phyloP scores from a whole-genome alignment of 2,888 invertebrate species.

The Rhopalosiphum nymphaeae region DNA sequence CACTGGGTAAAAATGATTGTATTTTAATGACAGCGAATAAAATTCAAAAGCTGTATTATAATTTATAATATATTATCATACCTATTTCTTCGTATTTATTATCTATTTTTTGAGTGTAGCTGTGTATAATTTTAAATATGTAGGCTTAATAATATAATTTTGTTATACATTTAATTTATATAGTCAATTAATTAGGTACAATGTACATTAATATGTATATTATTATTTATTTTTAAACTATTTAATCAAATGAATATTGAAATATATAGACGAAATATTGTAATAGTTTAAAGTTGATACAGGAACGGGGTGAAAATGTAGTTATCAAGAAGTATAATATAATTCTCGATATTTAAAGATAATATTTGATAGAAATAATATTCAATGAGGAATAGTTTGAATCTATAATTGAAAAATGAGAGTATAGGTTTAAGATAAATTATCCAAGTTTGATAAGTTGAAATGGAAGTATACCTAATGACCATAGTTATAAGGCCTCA shows the following conservation, averaged over 20 bases:
- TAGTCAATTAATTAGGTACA: neutral
- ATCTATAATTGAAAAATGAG: conserved; percentile 15
- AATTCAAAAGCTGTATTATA: neutral
- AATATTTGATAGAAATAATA: neutral
- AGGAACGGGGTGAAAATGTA: neutral
- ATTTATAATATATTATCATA: neutral
- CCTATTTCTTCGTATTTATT: conserved; percentile 3
- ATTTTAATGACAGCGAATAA: conserved; percentile 23
- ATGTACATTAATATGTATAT: neutral
- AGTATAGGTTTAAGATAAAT: neutral
- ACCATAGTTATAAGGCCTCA: neutral
- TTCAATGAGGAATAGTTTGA: neutral
- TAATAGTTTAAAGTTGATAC: neutral
- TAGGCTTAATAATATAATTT: neutral
- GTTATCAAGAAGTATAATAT: neutral
- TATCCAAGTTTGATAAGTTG: neutral
- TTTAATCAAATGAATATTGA: neutral
- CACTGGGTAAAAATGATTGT: conserved; percentile 28
- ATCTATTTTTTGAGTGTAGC: neutral
- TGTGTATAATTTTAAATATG: neutral
- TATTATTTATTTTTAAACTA: neutral
- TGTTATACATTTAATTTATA: neutral
- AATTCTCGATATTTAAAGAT: neutral
- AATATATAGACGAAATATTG: neutral
- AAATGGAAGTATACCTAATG: conserved; percentile 21